Percentiles rank a stretch among this genome's conserved stretches.
phyloP scores from a whole-genome alignment of 2,113 vertebrate species.

The Hirundichthys speculiger region DNA sequence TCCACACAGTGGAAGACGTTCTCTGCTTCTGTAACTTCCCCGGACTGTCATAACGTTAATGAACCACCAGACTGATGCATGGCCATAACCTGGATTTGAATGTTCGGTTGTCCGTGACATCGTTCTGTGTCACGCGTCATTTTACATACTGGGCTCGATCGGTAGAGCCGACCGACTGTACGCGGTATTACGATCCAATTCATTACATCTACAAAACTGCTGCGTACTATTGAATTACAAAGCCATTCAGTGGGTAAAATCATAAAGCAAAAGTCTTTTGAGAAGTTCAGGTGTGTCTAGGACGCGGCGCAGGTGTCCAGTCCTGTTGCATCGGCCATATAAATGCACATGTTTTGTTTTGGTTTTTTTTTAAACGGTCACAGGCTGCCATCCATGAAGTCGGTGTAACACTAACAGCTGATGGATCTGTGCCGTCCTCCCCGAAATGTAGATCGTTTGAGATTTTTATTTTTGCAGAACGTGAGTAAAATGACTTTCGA shows the following conservation, averaged over 20 bases:
- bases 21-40: conserved; percentile 32
- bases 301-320: neutral
- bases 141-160: too few relatives aligned
- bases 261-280: conserved; percentile 2
- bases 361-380: too few relatives aligned
- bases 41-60: conserved; percentile 30
- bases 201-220: too few relatives aligned
- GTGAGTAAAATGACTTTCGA: neutral
- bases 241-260: conserved; percentile 9
- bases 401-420: too few relatives aligned
- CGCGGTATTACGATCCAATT: too few relatives aligned
- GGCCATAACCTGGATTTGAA: conserved; percentile 31
- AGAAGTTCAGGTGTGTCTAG: conserved; percentile 3
- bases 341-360: too few relatives aligned
- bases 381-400: too few relatives aligned
- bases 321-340: neutral
- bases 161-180: too few relatives aligned
- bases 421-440: neutral
- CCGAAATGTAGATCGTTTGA: conserved; percentile 21
- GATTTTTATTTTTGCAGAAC: conserved; percentile 16
- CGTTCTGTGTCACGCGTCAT: conserved; percentile 2
- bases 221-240: too few relatives aligned
- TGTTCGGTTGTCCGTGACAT: conserved; percentile 27
- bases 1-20: conserved; percentile 13
- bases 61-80: conserved; percentile 34